phyloP scores from a whole-genome alignment of 2,797 vertebrate species.

The Tympanoctomys barrerae region DNA sequence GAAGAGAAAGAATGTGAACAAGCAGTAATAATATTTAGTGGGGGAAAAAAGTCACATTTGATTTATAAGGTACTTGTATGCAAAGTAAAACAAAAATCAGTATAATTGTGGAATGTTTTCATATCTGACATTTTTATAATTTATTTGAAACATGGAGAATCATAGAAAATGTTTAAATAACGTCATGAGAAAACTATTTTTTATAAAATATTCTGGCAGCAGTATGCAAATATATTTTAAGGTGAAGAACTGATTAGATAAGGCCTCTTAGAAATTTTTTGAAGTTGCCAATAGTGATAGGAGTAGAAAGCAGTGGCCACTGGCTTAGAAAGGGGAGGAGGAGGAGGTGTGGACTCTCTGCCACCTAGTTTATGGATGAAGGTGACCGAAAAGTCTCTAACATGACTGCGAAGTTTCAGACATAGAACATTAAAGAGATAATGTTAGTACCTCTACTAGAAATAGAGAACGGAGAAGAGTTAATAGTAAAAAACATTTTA shows the following conservation, averaged over 20 bases:
- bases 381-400: constrained; percentile 9
- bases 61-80: not conserved
- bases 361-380: not conserved
- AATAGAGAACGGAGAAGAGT: not conserved
- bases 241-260: not conserved
- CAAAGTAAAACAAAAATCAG: constrained; percentile 23
- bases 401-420: constrained; percentile 17
- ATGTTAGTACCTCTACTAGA: not conserved
- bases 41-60: constrained; percentile 28
- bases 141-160: constrained; percentile 27
- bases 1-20: not conserved
- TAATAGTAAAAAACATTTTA: constrained; percentile 28
- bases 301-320: not conserved
- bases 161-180: not conserved
- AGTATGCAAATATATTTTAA: not conserved
- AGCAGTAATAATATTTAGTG: not conserved
- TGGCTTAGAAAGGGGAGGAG: not conserved
- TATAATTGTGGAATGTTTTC: constrained; percentile 25
- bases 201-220: not conserved
- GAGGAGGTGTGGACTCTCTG: not conserved
- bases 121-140: constrained; percentile 40
- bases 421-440: not conserved
- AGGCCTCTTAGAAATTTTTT: constrained; percentile 17
- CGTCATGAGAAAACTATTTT: constrained; percentile 20
- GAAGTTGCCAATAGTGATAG: not conserved